phyloP scores from a whole-genome alignment of 37 sponge, comb jelly and placozoan genomes.

The Hexactinellida sp. region DNA sequence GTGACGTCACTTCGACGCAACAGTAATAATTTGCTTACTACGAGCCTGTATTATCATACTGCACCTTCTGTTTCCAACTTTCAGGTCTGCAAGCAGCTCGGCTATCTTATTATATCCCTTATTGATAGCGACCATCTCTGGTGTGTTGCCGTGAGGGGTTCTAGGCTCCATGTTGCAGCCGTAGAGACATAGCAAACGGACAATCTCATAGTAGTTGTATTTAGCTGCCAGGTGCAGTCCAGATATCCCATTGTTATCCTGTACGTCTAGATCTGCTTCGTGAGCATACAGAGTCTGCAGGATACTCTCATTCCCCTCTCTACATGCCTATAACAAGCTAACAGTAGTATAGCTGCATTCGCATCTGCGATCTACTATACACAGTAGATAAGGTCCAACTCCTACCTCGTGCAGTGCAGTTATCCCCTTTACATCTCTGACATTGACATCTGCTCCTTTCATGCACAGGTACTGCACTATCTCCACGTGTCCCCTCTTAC shows the following conservation, averaged over 20 bases:
- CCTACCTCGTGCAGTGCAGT: background rate
- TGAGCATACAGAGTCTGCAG: slow-evolving; percentile 54
- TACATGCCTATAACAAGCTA: slow-evolving; percentile 75
- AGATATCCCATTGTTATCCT: slow-evolving; percentile 44
- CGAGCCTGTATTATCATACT: too few relatives aligned
- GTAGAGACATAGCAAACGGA: slow-evolving; percentile 45
- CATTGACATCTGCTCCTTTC: slow-evolving; percentile 32
- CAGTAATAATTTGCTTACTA: too few relatives aligned
- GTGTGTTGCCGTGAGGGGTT: slow-evolving; percentile 49
- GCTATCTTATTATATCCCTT: slow-evolving; percentile 36
- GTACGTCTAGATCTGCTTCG: slow-evolving; percentile 39
- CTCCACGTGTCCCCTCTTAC: slow-evolving; percentile 48
- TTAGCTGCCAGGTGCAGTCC: slow-evolving; percentile 74
- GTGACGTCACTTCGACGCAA: too few relatives aligned
- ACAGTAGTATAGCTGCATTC: too few relatives aligned
- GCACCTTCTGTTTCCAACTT: slow-evolving; percentile 28
- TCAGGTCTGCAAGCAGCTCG: slow-evolving; percentile 35
- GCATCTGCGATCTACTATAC: background rate
- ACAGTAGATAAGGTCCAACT: background rate
- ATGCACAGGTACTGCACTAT: slow-evolving; percentile 69
- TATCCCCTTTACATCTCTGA: slow-evolving; percentile 27
- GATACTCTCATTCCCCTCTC: slow-evolving; percentile 56
- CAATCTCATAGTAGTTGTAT: slow-evolving; percentile 61
- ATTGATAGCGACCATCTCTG: slow-evolving; percentile 51
- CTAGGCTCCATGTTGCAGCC: slow-evolving; percentile 49